Percentiles rank a stretch among this genome's conserved stretches.
Conservation (phyloP, 2,113 vertebrate genomes). For the Plestiodon gilberti region DNA sequence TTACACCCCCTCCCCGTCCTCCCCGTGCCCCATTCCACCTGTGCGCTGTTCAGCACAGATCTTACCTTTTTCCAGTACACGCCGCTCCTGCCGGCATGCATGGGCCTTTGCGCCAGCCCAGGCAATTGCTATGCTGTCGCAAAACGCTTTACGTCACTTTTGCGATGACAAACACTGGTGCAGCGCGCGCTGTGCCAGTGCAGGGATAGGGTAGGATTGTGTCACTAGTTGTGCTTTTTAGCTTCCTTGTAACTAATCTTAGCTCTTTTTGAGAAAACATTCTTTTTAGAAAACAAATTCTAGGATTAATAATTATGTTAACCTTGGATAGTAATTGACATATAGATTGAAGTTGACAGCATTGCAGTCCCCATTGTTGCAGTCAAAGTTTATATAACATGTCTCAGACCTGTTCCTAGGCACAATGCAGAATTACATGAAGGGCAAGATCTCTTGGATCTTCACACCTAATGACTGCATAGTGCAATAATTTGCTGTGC, state of each 20-base stretch:
- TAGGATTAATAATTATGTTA: background rate
- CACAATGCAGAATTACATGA: background rate
- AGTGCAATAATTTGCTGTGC: background rate
- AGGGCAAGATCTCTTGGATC: background rate
- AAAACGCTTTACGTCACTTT: too few species aligned
- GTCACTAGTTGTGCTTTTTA: background rate
- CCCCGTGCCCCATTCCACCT: too few species aligned
- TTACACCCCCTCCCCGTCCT: too few species aligned
- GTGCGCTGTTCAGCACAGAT: too few species aligned
- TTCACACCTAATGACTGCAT: background rate
- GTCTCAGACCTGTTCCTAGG: background rate
- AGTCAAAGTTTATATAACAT: background rate
- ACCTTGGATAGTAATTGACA: background rate
- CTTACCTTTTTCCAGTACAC: too few species aligned
- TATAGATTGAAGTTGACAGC: background rate
- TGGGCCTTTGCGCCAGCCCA: too few species aligned
- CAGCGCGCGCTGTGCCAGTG: too few species aligned
- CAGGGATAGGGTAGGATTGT: too few species aligned
- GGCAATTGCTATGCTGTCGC: too few species aligned
- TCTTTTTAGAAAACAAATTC: background rate
- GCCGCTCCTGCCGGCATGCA: too few species aligned
- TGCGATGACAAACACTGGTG: too few species aligned
- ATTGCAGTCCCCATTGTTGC: background rate
- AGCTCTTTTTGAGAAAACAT: background rate
- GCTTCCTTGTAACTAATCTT: background rate